These are phyloP conservation scores for Onychostoma macrolepis DNA, from an alignment of 2,113 vertebrate species.

Conservation along the genomic window DNA sequence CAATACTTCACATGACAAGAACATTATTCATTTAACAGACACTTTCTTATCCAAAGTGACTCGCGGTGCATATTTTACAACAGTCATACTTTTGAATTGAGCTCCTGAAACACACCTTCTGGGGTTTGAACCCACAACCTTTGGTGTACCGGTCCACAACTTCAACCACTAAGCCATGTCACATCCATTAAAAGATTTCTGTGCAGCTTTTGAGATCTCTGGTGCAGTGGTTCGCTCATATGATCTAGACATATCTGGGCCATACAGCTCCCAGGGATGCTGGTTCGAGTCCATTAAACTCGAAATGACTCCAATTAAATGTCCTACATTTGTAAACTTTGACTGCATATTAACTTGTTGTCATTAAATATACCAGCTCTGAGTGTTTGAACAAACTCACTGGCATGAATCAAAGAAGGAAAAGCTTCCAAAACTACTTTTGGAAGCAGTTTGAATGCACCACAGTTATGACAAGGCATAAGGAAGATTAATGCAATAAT, in stretches of 20 bases:
- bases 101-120: neutral
- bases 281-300: conserved; percentile 28
- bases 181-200: conserved; percentile 13
- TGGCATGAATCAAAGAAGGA: neutral
- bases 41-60: conserved; percentile 1
- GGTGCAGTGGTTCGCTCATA: conserved; percentile 6
- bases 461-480: neutral
- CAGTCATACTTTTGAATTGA: neutral
- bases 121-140: neutral
- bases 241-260: conserved; percentile 29
- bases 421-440: conserved; percentile 7
- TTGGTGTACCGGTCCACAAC: neutral
- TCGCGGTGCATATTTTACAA: neutral
- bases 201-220: neutral
- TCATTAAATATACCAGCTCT: neutral
- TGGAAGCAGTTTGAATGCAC: neutral
- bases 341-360: conserved; percentile 21
- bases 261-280: conserved; percentile 8
- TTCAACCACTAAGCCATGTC: neutral
- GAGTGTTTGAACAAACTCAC: neutral
- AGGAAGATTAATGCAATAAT: neutral
- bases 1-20: neutral
- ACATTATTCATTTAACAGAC: conserved; percentile 8
- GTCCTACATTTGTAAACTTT: conserved; percentile 28
- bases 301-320: conserved; percentile 17